phyloP scores from a whole-genome alignment of 2,797 vertebrate genomes.

The Threskiornis aethiopicus region DNA sequence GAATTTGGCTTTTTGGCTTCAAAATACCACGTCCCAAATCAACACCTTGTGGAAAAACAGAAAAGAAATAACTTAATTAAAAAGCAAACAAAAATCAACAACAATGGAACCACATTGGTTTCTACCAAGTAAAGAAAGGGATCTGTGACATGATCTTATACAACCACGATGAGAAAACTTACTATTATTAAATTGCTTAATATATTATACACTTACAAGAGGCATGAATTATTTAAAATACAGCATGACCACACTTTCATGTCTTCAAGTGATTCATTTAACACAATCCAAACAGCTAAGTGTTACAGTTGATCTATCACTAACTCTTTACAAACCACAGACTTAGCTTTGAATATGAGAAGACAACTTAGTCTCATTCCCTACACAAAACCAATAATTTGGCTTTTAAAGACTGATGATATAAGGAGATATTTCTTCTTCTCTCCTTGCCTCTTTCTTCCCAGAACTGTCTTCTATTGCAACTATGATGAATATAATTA shows the following conservation, averaged over 20 bases:
- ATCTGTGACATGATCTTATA: neutral
- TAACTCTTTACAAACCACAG: conserved; percentile 15
- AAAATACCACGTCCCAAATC: neutral
- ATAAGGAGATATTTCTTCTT: neutral
- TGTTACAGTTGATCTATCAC: neutral
- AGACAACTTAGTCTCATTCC: neutral
- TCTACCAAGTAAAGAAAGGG: neutral
- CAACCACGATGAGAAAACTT: neutral
- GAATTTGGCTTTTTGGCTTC: neutral
- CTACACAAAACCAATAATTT: neutral
- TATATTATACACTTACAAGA: neutral
- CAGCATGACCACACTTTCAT: neutral
- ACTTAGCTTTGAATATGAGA: neutral
- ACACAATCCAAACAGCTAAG: neutral
- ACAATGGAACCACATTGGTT: neutral
- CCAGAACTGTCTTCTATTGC: neutral
- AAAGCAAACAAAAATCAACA: neutral
- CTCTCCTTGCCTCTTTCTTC: neutral
- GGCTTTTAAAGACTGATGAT: neutral
- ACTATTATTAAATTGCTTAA: neutral
- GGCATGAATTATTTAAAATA: neutral
- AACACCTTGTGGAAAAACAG: neutral
- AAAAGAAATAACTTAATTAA: neutral
- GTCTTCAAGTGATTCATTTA: neutral
- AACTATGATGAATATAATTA: neutral